Conservation (phyloP, 2,113 vertebrate genomes). For the Caloenas nicobarica region DNA sequence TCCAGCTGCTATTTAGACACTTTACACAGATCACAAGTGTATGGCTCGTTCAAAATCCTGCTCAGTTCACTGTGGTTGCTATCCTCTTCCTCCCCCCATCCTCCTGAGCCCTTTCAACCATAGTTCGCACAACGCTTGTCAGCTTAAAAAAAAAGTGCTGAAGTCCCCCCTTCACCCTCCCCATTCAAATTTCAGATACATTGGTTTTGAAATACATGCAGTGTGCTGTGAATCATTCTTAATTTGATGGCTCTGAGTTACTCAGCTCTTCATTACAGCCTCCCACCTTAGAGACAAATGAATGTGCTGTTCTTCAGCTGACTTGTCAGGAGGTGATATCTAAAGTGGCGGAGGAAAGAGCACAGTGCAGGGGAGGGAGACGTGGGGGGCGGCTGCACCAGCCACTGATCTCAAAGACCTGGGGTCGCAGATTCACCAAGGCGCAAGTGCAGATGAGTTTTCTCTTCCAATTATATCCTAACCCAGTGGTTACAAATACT, state of each 20-base stretch:
- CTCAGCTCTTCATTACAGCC: conserved; percentile 9
- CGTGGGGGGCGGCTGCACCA: background rate
- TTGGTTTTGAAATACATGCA: background rate
- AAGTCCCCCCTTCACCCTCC: background rate
- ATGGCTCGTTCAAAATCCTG: background rate
- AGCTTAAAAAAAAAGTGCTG: background rate
- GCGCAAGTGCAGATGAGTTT: background rate
- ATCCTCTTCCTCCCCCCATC: background rate
- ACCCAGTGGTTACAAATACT: background rate
- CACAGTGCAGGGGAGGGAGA: background rate
- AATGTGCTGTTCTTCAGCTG: background rate
- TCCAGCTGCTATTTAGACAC: background rate
- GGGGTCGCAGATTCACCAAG: background rate
- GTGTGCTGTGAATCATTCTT: conserved; percentile 37
- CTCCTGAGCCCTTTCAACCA: background rate
- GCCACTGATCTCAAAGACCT: background rate
- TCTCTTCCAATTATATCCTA: conserved; percentile 20
- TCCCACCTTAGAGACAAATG: conserved; percentile 48
- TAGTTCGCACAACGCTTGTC: background rate
- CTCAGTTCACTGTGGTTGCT: background rate
- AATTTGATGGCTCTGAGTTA: background rate
- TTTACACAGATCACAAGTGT: background rate
- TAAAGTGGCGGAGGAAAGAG: background rate
- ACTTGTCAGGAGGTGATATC: background rate
- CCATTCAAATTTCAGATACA: background rate